Base-by-base conservation (phyloP, 2,113 vertebrate genomes). In the Chaetodon auriga region DNA sequence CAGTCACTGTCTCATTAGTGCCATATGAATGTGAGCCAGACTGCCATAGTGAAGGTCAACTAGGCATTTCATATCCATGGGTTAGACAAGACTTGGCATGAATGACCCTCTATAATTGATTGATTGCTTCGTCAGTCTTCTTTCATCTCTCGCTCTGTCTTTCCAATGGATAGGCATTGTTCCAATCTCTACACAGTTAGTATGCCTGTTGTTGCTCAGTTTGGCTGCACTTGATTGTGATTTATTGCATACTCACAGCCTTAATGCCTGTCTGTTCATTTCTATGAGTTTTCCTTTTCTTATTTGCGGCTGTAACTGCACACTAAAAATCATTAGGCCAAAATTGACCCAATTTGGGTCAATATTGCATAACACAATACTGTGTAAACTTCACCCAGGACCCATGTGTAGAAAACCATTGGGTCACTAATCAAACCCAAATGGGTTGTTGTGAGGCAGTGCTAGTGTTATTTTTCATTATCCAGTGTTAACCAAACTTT, bases 21-120 rank as follows among this genome's bases (percentile, higher is more conserved):
- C 58, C 48, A 23, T 70, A 25, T 68, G 61, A 81, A 55, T 25
- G 13, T 58, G 41, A 83, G 66, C 70, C 45, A 43, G 54, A 60
- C 49, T 36, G 75, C 60, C 41, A 7, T 41, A 57, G 23, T 75
- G 78, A 83, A 92, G 85, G 90, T 92, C 85, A 84, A 77, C 53
- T 19, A 68, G 36, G 72, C 68, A 30, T 87, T 83, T 80, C 63
- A 74, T 62, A 55, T 58, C 66, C 49, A 69, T 63, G 23, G 48
- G 30, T 80, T 61, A 73, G 64, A 68, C 80, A 35, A 57, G 79
- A 58, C 13, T 45, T 76, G 74, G 41, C 80, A 71, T 61, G 58
- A 86, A 75, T 35, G 16, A 55, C 41, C 15, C 54, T 69, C 41
- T 75, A 21, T 73, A 70, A 88, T 7, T 86, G 85, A 87, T 75